A percentile compares a stretch with the other conserved stretches of the same genome.
phyloP scores from a whole-genome alignment of 92 coral and sea anemone genomes.

The Micromussa lordhowensis region DNA sequence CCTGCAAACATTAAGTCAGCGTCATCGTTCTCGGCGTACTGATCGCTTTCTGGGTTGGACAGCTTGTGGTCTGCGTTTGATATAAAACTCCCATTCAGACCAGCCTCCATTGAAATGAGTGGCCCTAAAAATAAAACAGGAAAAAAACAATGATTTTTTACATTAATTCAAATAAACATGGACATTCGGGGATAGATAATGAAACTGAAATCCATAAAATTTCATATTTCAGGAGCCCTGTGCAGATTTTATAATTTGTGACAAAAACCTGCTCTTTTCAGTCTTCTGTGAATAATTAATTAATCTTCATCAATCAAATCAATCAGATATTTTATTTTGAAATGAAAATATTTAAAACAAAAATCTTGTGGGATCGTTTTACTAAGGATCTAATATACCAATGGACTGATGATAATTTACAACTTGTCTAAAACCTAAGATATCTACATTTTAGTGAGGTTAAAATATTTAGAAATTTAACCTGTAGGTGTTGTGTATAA shows the following conservation, averaged over 20 bases:
- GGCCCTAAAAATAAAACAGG: constrained; percentile 42
- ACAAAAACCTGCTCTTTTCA: not conserved
- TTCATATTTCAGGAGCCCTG: not conserved
- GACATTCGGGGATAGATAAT: not conserved
- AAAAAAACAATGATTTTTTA: not conserved
- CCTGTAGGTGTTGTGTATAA: no score
- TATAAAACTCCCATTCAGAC: constrained; percentile 69
- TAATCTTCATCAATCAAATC: no score
- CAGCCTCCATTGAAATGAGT: constrained; percentile 73
- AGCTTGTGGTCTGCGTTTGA: constrained; percentile 12
- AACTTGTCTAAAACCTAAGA: no score
- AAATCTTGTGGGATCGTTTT: no score
- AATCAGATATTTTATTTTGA: no score
- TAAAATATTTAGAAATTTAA: no score
- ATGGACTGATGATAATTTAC: no score
- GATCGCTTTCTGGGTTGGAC: not conserved
- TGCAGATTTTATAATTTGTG: not conserved
- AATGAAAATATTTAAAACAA: no score
- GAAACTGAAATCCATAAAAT: not conserved
- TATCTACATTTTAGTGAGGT: no score
- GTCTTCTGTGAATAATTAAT: no score
- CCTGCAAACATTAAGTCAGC: not conserved
- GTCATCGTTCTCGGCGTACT: constrained; percentile 11
- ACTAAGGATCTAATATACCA: no score
- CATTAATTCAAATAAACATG: not conserved